phyloP scores from a whole-genome alignment of 2,113 vertebrate species.

The Dasyprocta punctata region DNA sequence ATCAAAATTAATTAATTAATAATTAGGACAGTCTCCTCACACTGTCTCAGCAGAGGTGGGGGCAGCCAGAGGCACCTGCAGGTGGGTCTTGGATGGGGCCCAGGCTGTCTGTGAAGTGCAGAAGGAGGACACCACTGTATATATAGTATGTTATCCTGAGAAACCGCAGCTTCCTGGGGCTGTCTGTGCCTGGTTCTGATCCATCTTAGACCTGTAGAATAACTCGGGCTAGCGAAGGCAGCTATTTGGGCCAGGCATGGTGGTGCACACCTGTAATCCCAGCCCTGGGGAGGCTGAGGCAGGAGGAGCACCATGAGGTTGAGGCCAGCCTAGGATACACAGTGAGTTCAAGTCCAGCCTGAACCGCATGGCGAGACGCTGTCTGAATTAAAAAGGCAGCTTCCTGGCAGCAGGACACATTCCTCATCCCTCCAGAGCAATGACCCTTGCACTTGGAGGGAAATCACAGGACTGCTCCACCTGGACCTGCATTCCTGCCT shows the following conservation, averaged over 20 bases:
- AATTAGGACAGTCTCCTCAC: not conserved
- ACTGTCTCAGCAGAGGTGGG: not conserved
- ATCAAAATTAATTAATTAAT: not conserved
- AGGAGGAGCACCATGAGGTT: too few species aligned
- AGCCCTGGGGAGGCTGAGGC: too few species aligned
- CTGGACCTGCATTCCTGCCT: not conserved
- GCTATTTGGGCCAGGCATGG: not conserved
- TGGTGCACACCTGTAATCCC: too few species aligned
- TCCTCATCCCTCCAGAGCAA: not conserved
- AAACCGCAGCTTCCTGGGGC: not conserved
- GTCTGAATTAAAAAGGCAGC: not conserved
- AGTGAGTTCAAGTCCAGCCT: too few species aligned
- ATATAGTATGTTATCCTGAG: not conserved
- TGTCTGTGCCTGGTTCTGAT: not conserved
- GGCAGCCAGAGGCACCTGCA: accelerated
- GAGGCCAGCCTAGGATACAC: too few species aligned
- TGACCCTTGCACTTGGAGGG: not conserved
- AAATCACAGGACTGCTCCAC: not conserved
- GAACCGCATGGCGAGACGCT: not conserved
- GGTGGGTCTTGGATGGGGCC: not conserved
- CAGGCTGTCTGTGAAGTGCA: accelerated
- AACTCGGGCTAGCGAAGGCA: not conserved
- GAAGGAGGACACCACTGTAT: not conserved
- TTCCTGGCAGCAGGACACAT: not conserved
- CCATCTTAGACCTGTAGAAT: not conserved